These are phyloP conservation scores for Didymodactylos carnosus DNA, from an alignment of 2,888 invertebrate species.

Conservation along the genomic window DNA sequence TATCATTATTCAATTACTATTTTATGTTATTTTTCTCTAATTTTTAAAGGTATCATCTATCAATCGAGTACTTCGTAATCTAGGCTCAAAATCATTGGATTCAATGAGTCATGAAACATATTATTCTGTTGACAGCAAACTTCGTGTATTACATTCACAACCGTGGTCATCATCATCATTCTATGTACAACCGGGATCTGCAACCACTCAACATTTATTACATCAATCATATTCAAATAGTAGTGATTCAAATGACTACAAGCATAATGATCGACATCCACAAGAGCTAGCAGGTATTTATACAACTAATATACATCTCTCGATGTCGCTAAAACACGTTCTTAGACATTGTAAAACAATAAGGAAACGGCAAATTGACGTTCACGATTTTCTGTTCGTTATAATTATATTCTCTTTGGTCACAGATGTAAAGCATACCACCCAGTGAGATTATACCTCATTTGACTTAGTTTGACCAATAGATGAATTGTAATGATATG, in stretches of 20 bases:
- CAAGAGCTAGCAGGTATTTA: background rate
- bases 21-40: background rate
- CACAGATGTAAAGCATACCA: too few species aligned
- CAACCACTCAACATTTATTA: too few species aligned
- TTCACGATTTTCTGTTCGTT: too few species aligned
- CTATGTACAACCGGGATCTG: background rate
- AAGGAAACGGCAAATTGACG: too few species aligned
- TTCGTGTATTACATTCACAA: background rate
- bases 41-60: slow-evolving; percentile 49
- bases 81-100: slow-evolving; percentile 39
- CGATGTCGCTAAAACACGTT: background rate
- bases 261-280: background rate
- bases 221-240: background rate
- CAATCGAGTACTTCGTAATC: slow-evolving; percentile 73
- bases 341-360: background rate
- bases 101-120: background rate
- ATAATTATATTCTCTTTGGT: too few species aligned
- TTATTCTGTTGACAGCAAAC: background rate
- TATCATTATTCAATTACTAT: background rate
- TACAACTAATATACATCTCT: background rate
- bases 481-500: too few species aligned
- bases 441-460: too few species aligned
- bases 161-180: background rate
- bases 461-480: too few species aligned
- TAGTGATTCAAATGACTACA: background rate